Percentiles rank a stretch among this genome's conserved stretches.
These are phyloP conservation scores for Listronotus bonariensis DNA, from an alignment of 1,140 invertebrate species.

Conservation along the genomic window DNA sequence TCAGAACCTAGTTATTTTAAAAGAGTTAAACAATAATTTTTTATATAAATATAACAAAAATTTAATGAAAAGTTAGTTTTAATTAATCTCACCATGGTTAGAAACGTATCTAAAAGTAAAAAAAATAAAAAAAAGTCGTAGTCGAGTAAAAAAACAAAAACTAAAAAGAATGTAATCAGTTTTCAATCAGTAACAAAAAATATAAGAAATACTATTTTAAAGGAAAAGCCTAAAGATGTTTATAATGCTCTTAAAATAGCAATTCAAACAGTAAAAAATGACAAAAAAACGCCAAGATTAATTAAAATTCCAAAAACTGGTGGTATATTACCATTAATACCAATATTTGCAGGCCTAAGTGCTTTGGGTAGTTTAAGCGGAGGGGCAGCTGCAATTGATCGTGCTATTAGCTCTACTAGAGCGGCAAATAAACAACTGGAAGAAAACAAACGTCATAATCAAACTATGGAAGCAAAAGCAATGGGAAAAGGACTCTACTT, in stretches of 20 bases:
- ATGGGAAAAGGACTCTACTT: conserved; percentile 40
- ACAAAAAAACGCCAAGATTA: conserved; percentile 39
- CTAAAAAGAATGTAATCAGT: too few relatives aligned
- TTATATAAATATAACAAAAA: too few relatives aligned
- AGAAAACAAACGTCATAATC: conserved; percentile 51
- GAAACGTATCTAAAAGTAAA: too few relatives aligned
- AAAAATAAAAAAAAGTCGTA: too few relatives aligned
- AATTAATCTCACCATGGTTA: too few relatives aligned
- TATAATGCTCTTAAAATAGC: too few relatives aligned
- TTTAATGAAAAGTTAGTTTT: too few relatives aligned
- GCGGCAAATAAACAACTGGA: conserved; percentile 42
- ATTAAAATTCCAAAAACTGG: conserved; percentile 40
- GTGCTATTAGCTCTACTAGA: conserved; percentile 47
- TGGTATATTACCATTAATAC: conserved; percentile 48
- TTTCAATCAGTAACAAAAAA: conserved; percentile 2
- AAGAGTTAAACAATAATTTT: too few relatives aligned
- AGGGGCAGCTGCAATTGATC: conserved; percentile 47
- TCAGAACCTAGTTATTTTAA: too few relatives aligned
- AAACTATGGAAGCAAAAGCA: conserved; percentile 48
- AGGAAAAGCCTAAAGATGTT: conserved; percentile 22
- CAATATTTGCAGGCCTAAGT: conserved; percentile 52
- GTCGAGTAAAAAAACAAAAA: too few relatives aligned
- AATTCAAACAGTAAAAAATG: too few relatives aligned
- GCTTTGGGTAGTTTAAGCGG: conserved; percentile 47
- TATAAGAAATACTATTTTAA: not conserved